phyloP scores from a whole-genome alignment of 2,888 invertebrate genomes.

The Gymnosoma rotundatum region DNA sequence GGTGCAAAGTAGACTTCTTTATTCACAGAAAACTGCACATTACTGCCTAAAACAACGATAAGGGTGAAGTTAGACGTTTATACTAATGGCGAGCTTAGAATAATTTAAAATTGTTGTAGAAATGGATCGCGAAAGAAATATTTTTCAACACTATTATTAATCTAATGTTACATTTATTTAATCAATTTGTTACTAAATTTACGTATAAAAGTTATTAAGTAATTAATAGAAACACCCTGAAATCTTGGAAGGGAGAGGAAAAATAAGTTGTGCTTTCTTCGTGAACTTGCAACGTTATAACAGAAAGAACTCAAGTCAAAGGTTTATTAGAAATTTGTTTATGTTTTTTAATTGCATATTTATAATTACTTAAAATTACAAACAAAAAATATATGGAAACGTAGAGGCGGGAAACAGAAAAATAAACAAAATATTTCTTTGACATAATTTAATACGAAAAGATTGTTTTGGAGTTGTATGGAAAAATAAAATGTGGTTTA shows the following conservation, averaged over 20 bases:
- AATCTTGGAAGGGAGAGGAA: conserved; percentile 20
- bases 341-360: conserved; percentile 64
- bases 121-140: too few relatives aligned
- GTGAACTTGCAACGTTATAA: conserved; percentile 29
- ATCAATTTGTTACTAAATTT: conserved; percentile 48
- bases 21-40: too few relatives aligned
- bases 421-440: conserved; percentile 50
- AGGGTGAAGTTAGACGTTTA: too few relatives aligned
- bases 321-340: conserved; percentile 56
- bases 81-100: too few relatives aligned
- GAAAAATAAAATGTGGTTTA: conserved; percentile 69
- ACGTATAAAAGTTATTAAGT: conserved; percentile 62
- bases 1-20: too few relatives aligned
- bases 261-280: conserved; percentile 9
- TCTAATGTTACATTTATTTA: conserved; percentile 62
- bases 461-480: conserved; percentile 39
- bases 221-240: conserved; percentile 43
- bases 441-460: conserved; percentile 70
- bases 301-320: conserved; percentile 49
- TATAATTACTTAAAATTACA: conserved; percentile 70
- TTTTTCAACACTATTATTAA: conserved; percentile 24
- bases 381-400: conserved; percentile 45
- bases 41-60: too few relatives aligned
- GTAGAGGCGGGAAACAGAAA: conserved; percentile 28
- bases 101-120: too few relatives aligned